Evolutionary conservation across 2,888 invertebrate genomes (phyloP).

Genomic region (Taenaris catops): DNA sequence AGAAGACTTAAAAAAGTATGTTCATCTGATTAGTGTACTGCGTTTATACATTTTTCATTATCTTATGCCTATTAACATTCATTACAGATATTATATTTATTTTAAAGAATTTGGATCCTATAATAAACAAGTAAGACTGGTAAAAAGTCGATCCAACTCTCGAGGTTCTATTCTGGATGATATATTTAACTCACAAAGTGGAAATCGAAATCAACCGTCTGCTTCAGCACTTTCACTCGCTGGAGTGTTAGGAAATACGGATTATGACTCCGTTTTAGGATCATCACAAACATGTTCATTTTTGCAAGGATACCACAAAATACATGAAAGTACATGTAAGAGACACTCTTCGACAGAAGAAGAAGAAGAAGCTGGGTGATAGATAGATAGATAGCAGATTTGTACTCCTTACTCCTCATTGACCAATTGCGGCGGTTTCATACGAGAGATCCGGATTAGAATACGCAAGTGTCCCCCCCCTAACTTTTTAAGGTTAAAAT

Average conservation of each 20-base stretch:
- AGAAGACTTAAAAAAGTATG: constrained; percentile 76
- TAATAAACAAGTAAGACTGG: constrained; percentile 64
- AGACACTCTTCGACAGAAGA: too few relatives aligned
- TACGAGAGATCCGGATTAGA: too few relatives aligned
- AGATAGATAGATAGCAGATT: too few relatives aligned
- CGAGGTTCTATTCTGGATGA: constrained; percentile 69
- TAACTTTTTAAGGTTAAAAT: too few relatives aligned
- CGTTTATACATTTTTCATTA: not conserved
- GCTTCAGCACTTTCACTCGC: constrained; percentile 46
- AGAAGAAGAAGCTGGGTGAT: too few relatives aligned
- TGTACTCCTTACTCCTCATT: too few relatives aligned
- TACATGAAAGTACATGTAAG: constrained; percentile 64
- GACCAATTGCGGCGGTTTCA: too few relatives aligned
- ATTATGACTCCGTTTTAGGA: constrained; percentile 42
- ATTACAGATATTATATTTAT: constrained; percentile 74
- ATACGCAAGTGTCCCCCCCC: too few relatives aligned
- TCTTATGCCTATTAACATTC: constrained; percentile 6
- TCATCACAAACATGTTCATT: constrained; percentile 38
- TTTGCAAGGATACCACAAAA: constrained; percentile 45
- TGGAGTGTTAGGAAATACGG: constrained; percentile 42
- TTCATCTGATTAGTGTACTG: not conserved
- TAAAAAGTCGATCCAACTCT: constrained; percentile 67
- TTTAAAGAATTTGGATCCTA: constrained; percentile 78
- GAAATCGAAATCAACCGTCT: constrained; percentile 37
- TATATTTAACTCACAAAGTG: constrained; percentile 41